A percentile compares a stretch with the other conserved stretches of the same genome.
phyloP scores from a whole-genome alignment of 1,140 invertebrate genomes.

The Drosophila prosaltans region DNA sequence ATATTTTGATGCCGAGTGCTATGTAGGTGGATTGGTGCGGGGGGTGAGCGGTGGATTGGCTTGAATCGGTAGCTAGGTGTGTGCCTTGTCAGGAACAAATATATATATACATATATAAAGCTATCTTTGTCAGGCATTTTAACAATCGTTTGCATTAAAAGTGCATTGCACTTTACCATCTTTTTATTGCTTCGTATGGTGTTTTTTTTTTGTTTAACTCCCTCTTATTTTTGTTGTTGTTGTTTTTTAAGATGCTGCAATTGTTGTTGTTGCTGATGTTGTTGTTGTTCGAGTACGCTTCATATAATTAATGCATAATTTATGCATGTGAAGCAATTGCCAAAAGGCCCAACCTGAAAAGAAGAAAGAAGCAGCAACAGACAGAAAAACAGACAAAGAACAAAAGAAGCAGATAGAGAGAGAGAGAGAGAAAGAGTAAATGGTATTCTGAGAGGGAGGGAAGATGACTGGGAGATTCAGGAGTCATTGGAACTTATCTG shows the following conservation, averaged over 20 bases:
- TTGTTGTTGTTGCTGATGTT: slow-evolving; percentile 1
- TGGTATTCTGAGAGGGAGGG: neutral
- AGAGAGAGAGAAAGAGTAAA: neutral
- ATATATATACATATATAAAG: slow-evolving; percentile 14
- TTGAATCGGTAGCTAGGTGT: neutral
- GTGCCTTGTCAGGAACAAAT: slow-evolving; percentile 5
- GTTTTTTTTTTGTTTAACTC: neutral
- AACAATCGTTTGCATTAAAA: slow-evolving; percentile 45
- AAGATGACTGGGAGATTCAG: neutral
- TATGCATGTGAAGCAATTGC: slow-evolving; percentile 55
- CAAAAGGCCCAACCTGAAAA: slow-evolving; percentile 9
- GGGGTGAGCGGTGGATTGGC: neutral
- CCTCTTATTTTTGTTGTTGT: slow-evolving; percentile 1
- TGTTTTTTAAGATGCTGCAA: slow-evolving; percentile 24
- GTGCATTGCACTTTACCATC: slow-evolving; percentile 38
- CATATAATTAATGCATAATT: slow-evolving; percentile 65
- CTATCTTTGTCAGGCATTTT: slow-evolving; percentile 41
- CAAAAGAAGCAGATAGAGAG: neutral
- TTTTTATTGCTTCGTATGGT: slow-evolving; percentile 9
- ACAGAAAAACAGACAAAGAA: neutral
- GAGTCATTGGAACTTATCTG: neutral
- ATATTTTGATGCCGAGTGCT: neutral
- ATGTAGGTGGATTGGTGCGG: neutral
- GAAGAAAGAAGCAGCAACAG: slow-evolving; percentile 1
- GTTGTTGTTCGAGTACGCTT: slow-evolving; percentile 31